Base-by-base conservation (phyloP, 2,888 invertebrate species). In the Drepanosiphum platanoidis region DNA sequence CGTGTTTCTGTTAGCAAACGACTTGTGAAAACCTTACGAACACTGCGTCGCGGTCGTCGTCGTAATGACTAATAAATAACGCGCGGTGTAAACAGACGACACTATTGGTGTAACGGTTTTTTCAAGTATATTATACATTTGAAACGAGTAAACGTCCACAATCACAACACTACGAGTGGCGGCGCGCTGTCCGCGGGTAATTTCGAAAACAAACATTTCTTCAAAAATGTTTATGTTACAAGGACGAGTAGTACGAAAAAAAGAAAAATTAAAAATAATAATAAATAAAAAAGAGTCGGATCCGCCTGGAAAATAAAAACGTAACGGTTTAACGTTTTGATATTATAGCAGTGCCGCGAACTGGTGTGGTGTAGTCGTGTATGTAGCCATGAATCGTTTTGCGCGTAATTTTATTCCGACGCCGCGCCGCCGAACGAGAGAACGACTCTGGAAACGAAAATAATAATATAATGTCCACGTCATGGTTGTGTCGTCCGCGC, bases 121-220 rank as follows among this genome's bases (percentile, higher is more conserved):
- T 61, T 77, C 36, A 61, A 77, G 36, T 77, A 77, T 36, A 34
- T 58, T 34, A 27, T 77, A 77, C 58, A 34, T 58, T 34, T 75
- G 2, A 75, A n/a, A 34, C n/a, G 34, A 52, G 52, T 75, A 34
- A 13, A 58, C 15, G 34, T 34, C 13, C 52, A 22, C 7, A 30
- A 52, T 74, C 13, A 32, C 32, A 32, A 46, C 58, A 27, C 61
- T n/a, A 61, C 5, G 9, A 61, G 9, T 9, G 42, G 42, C 8
- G n/a, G 7, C 7, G 52, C 22, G 34, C 32, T 5, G 2, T 11
- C 4, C 13, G 30, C 34, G 18, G 61, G 42, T 77, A 77, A 61
- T 27, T 64, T 61, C 27, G 61, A 61, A 77, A 77, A 77, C 64
- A 39, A 61, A 77, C 61, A 61, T 79, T 79, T 68, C n/a, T n/a